Conservation (phyloP, 2,113 vertebrate genomes). For the Galemys pyrenaicus region DNA sequence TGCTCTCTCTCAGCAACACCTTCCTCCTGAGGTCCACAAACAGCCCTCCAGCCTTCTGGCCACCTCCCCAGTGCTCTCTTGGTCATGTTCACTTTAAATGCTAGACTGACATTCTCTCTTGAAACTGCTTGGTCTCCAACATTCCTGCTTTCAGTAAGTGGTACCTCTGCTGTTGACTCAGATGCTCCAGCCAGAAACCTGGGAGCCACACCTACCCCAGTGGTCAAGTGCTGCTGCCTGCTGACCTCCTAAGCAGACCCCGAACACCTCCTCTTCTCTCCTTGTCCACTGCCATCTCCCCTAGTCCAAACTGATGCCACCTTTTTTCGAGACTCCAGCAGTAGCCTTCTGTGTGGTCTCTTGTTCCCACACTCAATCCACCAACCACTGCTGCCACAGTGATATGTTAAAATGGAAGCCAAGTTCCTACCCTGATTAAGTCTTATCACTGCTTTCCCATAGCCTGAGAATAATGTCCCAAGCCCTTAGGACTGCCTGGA, state of each 20-base stretch:
- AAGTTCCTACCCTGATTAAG: not conserved
- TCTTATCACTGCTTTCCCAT: not conserved
- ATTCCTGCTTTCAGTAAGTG: not conserved
- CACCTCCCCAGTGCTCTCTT: not conserved
- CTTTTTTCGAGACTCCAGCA: not conserved
- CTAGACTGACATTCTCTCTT: not conserved
- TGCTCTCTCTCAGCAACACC: not conserved
- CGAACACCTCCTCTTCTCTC: not conserved
- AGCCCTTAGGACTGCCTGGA: not conserved
- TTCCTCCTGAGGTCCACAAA: not conserved
- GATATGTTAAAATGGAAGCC: not conserved
- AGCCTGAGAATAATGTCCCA: not conserved
- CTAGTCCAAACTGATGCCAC: not conserved
- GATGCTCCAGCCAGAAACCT: not conserved
- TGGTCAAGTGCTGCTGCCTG: not conserved
- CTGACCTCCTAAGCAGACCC: not conserved
- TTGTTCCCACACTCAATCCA: not conserved
- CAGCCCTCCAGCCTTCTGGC: not conserved
- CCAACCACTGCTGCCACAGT: too few species aligned
- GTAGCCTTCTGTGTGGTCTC: not conserved
- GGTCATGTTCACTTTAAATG: not conserved
- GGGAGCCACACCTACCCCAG: not conserved
- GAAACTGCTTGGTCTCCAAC: not conserved
- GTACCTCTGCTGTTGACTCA: not conserved
- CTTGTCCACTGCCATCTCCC: rapidly evolving